Base-by-base conservation (phyloP, 2,113 vertebrate genomes). In the Glareola pratincola region DNA sequence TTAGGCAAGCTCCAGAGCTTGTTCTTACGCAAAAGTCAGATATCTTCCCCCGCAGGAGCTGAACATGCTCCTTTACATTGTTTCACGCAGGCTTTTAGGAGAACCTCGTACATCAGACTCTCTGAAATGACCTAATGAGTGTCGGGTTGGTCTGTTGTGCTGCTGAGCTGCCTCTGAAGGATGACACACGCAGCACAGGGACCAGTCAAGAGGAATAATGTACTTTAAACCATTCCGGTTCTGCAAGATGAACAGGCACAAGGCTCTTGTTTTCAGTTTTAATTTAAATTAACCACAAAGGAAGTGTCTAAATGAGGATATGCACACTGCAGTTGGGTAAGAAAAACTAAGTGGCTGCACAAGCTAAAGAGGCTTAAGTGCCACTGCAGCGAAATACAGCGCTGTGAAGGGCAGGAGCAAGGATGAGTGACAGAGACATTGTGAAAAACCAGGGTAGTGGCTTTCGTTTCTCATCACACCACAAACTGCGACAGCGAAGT, bases 221-320 rank as follows among this genome's bases (percentile, higher is more conserved):
- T 17, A 45, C 57, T 76, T 93, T 37, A 56, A 29, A 73, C 20
- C 18, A 3, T 45, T 50, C 66, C 21, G 45, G 63, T 39, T 90
- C 69, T 68, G 66, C 74, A 36, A 63, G 66, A 56, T 8, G 36
- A 92, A 93, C 67, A 78, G 73, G 62, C 41, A 59, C 60, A 93
- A 85, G 57, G 10, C 57, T 68, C 85, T 72, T 48, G 66, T n/a
- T 85, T 95, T 90, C 94, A 78, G 51, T 75, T 89, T 90, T 81
- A 71, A 93, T 85, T 90, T 88, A 82, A 78, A 78, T 85, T 82
- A 85, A 73, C 30, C 53, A 73, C 69, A 47, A 60, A 95, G 64
- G 37, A 69, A 12, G 30, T 57, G 66, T 29, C 85, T 37, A 39
- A 56, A 21, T 3, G 30, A 77, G 54, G 54, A 50, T 41, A 66